Conservation (phyloP, 1,140 invertebrate species). For the Vanessa atalanta region DNA sequence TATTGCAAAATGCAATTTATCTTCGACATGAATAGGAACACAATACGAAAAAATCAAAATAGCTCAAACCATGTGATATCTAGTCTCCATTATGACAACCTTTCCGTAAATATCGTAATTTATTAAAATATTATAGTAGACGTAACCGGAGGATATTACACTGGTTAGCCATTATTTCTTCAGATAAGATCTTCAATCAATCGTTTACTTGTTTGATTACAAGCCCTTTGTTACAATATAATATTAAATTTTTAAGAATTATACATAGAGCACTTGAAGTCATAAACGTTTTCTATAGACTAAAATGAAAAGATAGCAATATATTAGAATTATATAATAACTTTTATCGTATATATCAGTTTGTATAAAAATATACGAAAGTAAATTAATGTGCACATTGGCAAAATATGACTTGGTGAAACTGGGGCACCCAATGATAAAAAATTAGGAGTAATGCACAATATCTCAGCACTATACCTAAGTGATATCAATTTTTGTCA, state of each 20-base stretch:
- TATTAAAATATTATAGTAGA: conserved; percentile 30
- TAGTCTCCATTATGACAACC: conserved; percentile 58
- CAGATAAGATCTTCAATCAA: conserved; percentile 10
- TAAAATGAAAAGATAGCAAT: conserved; percentile 80
- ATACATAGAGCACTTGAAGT: conserved; percentile 57
- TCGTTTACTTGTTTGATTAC: conserved; percentile 21
- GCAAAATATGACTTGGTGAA: conserved; percentile 63
- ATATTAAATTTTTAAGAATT: conserved; percentile 30
- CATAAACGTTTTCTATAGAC: conserved; percentile 76
- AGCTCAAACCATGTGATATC: conserved; percentile 80
- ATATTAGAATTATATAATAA: conserved; percentile 77
- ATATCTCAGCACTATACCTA: conserved; percentile 74
- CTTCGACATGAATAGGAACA: conserved; percentile 16
- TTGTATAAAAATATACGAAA: conserved; percentile 76
- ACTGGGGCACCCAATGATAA: conserved; percentile 69
- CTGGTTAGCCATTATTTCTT: conserved; percentile 16
- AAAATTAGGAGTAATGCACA: conserved; percentile 71
- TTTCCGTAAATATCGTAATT: conserved; percentile 21
- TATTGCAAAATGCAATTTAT: conserved; percentile 13
- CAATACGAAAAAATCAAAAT: conserved; percentile 53
- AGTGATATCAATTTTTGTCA: conserved; percentile 48
- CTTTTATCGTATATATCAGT: conserved; percentile 76
- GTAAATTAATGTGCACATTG: conserved; percentile 71
- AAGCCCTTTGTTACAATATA: conserved; percentile 16
- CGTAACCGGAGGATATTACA: conserved; percentile 19